These are phyloP conservation scores for Ypsolopha scabrella DNA, from an alignment of 2,888 invertebrate species.

Conservation along the genomic window DNA sequence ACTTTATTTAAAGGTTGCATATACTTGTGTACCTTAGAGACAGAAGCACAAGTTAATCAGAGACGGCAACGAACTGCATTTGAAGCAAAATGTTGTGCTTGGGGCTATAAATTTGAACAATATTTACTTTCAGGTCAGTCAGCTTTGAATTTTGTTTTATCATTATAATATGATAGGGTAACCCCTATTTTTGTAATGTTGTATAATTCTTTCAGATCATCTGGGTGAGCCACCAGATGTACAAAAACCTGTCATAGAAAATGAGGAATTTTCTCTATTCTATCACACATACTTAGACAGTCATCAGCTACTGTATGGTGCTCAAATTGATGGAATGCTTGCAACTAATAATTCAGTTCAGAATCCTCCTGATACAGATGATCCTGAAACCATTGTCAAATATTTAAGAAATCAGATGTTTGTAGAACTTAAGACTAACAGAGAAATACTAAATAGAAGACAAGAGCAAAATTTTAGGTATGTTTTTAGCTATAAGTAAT, in stretches of 20 bases:
- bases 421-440: slow-evolving; percentile 79
- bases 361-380: slow-evolving; percentile 18
- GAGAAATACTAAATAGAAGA: slow-evolving; percentile 58
- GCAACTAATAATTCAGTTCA: slow-evolving; percentile 23
- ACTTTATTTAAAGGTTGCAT: slow-evolving; percentile 74
- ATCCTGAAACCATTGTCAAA: background rate
- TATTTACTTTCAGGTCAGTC: slow-evolving; percentile 72
- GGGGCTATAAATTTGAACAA: slow-evolving; percentile 86
- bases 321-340: slow-evolving; percentile 79
- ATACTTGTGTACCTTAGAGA: slow-evolving; percentile 77
- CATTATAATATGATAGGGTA: background rate
- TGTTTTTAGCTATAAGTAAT: too few species aligned
- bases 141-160: slow-evolving; percentile 6
- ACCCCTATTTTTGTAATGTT: background rate
- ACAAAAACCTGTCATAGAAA: slow-evolving; percentile 71
- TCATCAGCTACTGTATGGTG: slow-evolving; percentile 76
- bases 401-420: slow-evolving; percentile 44
- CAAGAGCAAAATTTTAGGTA: slow-evolving; percentile 70
- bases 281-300: slow-evolving; percentile 69
- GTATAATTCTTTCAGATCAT: slow-evolving; percentile 40
- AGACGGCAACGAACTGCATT: slow-evolving; percentile 51
- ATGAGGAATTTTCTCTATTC: slow-evolving; percentile 76
- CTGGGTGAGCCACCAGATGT: slow-evolving; percentile 60
- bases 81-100: slow-evolving; percentile 68
- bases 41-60: slow-evolving; percentile 59